Evolutionary conservation across 1,140 invertebrate genomes (phyloP).

Genomic region (Lasioglossum baleicum): DNA sequence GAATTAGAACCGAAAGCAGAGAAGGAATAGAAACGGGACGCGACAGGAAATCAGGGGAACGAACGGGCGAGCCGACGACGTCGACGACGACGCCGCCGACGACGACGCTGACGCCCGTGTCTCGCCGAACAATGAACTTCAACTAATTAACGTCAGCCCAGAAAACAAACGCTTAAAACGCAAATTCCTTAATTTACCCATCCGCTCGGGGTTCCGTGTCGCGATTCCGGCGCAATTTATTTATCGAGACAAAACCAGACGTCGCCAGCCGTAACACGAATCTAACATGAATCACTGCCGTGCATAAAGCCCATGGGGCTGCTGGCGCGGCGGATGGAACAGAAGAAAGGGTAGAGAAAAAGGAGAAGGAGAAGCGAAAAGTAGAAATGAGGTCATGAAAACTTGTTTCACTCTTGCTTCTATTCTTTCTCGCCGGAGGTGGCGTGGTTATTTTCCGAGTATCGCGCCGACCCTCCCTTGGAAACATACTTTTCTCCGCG

Average conservation of each 20-base stretch:
- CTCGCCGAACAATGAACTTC: neutral
- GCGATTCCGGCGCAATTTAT: constrained; percentile 29
- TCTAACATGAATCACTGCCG: constrained; percentile 30
- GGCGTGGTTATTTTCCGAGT: neutral
- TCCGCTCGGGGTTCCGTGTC: neutral
- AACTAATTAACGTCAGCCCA: constrained; percentile 11
- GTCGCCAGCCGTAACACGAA: constrained; percentile 8
- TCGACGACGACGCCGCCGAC: too few relatives aligned
- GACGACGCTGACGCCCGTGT: neutral
- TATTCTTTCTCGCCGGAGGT: neutral
- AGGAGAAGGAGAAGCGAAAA: neutral
- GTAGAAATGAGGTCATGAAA: constrained; percentile 2
- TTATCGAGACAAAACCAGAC: constrained; percentile 24
- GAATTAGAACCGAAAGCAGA: neutral
- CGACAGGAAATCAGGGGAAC: neutral
- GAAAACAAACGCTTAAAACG: constrained; percentile 9
- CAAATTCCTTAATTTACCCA: constrained; percentile 33
- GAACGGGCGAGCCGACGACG: neutral
- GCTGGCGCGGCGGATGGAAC: neutral
- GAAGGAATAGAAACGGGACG: neutral
- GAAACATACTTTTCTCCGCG: neutral
- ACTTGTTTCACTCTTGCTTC: constrained; percentile 22
- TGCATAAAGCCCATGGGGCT: constrained; percentile 2
- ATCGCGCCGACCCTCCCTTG: neutral
- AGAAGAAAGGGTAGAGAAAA: neutral